A percentile compares a stretch with the other conserved stretches of the same genome.
Evolutionary conservation across 2,113 vertebrate genomes (phyloP).

Genomic region (Pedetes capensis): DNA sequence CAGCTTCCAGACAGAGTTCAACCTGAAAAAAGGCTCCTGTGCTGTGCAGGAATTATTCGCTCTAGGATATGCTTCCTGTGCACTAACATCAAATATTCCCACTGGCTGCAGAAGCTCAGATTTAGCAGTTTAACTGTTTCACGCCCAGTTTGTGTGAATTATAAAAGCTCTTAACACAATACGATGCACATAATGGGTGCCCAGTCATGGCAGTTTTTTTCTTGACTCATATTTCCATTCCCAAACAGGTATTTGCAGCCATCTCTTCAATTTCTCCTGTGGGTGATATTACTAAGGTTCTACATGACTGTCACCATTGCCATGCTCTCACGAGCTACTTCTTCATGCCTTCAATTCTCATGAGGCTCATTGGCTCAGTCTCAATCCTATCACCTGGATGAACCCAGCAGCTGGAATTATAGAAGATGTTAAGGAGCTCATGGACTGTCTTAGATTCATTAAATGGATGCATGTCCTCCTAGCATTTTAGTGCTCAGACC

Average conservation of each 20-base stretch:
- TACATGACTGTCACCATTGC: not conserved
- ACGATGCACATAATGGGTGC: not conserved
- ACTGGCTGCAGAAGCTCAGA: not conserved
- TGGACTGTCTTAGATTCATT: not conserved
- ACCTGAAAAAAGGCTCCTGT: slow-evolving; percentile 46
- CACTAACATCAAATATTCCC: slow-evolving; percentile 20
- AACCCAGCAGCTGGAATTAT: not conserved
- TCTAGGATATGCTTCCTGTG: slow-evolving; percentile 52
- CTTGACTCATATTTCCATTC: not conserved
- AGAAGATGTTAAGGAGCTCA: not conserved
- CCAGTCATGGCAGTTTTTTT: not conserved
- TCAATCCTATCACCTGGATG: not conserved
- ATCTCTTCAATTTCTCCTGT: not conserved
- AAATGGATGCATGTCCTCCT: not conserved
- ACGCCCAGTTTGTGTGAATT: not conserved
- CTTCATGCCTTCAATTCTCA: not conserved
- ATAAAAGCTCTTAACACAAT: not conserved
- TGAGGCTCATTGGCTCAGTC: not conserved
- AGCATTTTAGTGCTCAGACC: not conserved
- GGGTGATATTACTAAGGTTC: not conserved
- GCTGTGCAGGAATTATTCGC: slow-evolving; percentile 57
- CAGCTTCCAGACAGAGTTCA: slow-evolving; percentile 55
- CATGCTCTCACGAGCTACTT: not conserved
- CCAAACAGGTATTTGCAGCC: not conserved
- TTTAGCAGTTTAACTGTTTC: slow-evolving; percentile 53